Evolutionary conservation across 2,797 vertebrate species (phyloP).

Genomic region (Otolemur crassicaudatus): DNA sequence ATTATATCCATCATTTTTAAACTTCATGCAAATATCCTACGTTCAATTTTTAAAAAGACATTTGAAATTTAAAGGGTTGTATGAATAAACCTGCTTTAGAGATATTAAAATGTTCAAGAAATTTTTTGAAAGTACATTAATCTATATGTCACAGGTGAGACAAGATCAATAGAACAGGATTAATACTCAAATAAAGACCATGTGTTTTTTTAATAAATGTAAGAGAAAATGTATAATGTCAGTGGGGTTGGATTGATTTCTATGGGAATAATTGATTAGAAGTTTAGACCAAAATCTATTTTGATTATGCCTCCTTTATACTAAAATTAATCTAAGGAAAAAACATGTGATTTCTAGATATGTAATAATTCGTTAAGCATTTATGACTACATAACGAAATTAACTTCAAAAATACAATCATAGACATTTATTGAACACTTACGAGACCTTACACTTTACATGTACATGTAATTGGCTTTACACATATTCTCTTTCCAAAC

Average conservation of each 20-base stretch:
- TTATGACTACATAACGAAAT: neutral
- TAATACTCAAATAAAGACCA: neutral
- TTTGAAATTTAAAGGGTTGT: neutral
- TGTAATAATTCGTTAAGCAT: neutral
- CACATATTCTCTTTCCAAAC: neutral
- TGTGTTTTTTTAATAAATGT: conserved; percentile 1
- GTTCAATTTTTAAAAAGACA: neutral
- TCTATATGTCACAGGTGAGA: neutral
- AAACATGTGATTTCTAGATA: neutral
- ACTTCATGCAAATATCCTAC: neutral
- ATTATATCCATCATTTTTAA: too few species aligned
- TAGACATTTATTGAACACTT: neutral
- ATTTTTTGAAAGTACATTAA: neutral
- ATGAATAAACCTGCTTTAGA: neutral
- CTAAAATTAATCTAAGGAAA: neutral
- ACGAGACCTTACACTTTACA: neutral
- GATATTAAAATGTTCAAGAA: neutral
- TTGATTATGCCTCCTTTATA: neutral
- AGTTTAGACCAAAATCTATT: neutral
- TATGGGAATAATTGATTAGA: neutral
- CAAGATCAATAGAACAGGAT: neutral
- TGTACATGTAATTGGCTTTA: neutral
- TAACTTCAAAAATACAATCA: neutral
- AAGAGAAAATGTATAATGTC: neutral
- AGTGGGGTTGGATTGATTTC: neutral